Evolutionary conservation across 2,888 invertebrate genomes (phyloP), one percentile per base, ranked within the genome.

Genomic region (Spatulosminthurus flaviceps): DNA sequence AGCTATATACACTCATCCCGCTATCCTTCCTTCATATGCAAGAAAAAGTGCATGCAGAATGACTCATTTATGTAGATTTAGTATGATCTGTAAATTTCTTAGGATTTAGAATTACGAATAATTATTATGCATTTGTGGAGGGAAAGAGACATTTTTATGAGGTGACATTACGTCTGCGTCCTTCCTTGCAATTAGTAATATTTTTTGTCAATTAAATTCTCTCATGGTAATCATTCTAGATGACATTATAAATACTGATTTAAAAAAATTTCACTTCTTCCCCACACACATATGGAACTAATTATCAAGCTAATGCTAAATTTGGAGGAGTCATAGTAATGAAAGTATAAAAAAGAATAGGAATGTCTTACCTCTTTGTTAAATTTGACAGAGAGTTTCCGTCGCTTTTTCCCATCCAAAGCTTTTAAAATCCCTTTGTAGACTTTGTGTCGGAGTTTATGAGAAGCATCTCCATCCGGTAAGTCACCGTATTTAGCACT

Each of bases 351-450:
- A 9, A 19, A 51, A 9, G 1, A 51, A 16, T 34, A 19, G n/a
- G n/a, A 51, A 24, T 70, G 70, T 19, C 79, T 83, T 81, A 85
- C 85, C 85, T 84, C 83, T 80, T 81, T 81, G 51, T 84, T 83
- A 75, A 85, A 85, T 69, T 81, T 81, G 64, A 85, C 85, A 64
- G 81, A 84, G 73, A 83, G 80, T 43, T 81, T 83, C 79, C 83
- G 70, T 70, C 79, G 81, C 42, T 80, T 77, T 60, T 74, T 78
- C 29, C 78, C 82, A 78, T 82, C 82, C 79, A 82, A 82, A 34
- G 79, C 80, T 70, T 84, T 82, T 13, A 83, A 79, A 74, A 84
- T 85, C 41, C 85, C 85, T 69, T 76, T 76, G 26, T 13, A 51
- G n/a, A n/a, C 51, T 51, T 51, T 51, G 16, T 51, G 1, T 51